These are phyloP conservation scores for Chrysaora quinquecirrha DNA, from an alignment of 30 jellyfish, hydroid and myxozoan species.

Conservation along the genomic window DNA sequence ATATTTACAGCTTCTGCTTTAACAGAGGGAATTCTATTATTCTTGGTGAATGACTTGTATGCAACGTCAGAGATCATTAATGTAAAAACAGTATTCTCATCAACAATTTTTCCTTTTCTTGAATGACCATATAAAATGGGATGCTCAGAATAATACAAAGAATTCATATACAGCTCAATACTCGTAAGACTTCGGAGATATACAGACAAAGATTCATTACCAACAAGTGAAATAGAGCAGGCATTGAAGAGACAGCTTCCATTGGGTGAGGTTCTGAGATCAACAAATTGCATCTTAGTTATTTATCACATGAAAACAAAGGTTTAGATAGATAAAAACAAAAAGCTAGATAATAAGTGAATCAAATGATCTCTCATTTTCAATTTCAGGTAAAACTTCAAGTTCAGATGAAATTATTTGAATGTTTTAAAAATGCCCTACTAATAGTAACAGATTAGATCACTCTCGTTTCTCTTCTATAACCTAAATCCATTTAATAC, in stretches of 20 bases:
- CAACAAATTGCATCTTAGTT: too few species aligned
- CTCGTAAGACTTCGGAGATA: slow-evolving; percentile 8
- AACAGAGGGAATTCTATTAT: background rate
- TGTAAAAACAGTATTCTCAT: background rate
- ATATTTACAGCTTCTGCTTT: background rate
- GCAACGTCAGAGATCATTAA: background rate
- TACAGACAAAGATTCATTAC: background rate
- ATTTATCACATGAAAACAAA: too few species aligned
- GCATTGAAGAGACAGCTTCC: slow-evolving; percentile 19
- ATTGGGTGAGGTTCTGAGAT: background rate
- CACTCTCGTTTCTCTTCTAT: too few species aligned
- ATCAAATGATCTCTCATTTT: too few species aligned
- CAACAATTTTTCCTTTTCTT: too few species aligned
- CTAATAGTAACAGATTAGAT: too few species aligned
- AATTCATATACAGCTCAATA: slow-evolving; percentile 7
- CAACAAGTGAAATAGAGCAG: slow-evolving; percentile 2
- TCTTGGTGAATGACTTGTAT: background rate
- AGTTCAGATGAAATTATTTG: too few species aligned
- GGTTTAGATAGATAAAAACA: too few species aligned
- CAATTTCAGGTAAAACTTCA: too few species aligned
- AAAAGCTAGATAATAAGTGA: too few species aligned
- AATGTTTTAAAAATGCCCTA: too few species aligned
- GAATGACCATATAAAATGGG: background rate
- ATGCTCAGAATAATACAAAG: slow-evolving; percentile 1
- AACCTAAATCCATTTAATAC: too few species aligned